Percentiles rank a stretch among this genome's conserved stretches.
phyloP scores from a whole-genome alignment of 2,113 vertebrate species.

The Xiphophorus maculatus region DNA sequence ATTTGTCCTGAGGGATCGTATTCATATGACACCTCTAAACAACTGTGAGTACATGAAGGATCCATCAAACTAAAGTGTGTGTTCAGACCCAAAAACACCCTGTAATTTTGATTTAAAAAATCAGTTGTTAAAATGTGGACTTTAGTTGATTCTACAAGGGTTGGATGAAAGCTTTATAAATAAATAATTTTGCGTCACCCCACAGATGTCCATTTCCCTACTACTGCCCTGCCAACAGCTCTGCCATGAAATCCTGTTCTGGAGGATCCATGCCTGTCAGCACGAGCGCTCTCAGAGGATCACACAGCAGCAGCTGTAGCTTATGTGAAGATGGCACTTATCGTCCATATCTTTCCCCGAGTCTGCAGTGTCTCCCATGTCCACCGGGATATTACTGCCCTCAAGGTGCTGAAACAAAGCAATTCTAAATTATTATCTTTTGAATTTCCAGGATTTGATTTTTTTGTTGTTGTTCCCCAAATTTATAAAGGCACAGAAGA shows the following conservation, averaged over 20 bases:
- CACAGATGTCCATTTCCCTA: slow-evolving; percentile 88
- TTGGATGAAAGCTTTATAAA: slow-evolving; percentile 41
- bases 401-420: slow-evolving; percentile 69
- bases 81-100: not conserved
- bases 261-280: slow-evolving; percentile 86
- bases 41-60: slow-evolving; percentile 78
- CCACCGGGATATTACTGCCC: slow-evolving; percentile 88
- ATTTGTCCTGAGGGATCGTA: slow-evolving; percentile 86
- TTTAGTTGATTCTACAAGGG: not conserved
- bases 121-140: not conserved
- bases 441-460: not conserved
- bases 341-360: slow-evolving; percentile 53
- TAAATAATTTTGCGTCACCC: slow-evolving; percentile 42
- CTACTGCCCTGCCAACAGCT: slow-evolving; percentile 87
- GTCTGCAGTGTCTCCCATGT: slow-evolving; percentile 82
- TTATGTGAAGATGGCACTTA: slow-evolving; percentile 86
- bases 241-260: slow-evolving; percentile 75
- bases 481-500: slow-evolving; percentile 77
- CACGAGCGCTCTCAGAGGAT: slow-evolving; percentile 80
- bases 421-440: not conserved
- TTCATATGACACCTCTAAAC: slow-evolving; percentile 79
- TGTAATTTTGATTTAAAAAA: slow-evolving; percentile 1
- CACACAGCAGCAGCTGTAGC: slow-evolving; percentile 81
- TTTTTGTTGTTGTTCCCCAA: not conserved
- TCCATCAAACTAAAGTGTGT: slow-evolving; percentile 7